Base-by-base conservation (phyloP, 1,140 invertebrate species). In the Procambarus clarkii region DNA sequence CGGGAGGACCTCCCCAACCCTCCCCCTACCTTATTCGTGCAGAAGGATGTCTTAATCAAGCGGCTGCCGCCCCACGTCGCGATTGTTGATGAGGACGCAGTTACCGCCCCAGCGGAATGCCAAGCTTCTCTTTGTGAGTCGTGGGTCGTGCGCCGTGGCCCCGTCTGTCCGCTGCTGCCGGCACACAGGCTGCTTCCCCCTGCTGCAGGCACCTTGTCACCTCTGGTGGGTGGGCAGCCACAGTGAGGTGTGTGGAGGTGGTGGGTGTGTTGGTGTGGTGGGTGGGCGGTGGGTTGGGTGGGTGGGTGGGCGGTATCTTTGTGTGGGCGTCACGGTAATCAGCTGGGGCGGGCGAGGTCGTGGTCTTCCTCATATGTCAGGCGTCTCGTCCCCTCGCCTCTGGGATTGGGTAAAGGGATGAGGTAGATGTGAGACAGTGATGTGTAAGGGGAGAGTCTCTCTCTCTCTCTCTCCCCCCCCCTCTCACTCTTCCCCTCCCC, bases 1-100 rank as follows among this genome's bases (percentile, higher is more conserved):
- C 8, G 8, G 50, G 13, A 54, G 50, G 50, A 54, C 11, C 4
- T 4, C 4, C 60, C 24, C 64, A 3, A 13, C 79, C 18, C 24
- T 8, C 18, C 46, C 2, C 50, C 80, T 60, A 8, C 80, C 80
- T 60, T 82, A 60, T 82, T 54, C n/a, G 80, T 82, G 11, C 48
- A 11, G 34, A 58, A 60, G 34, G 80, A 82, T 82, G 80, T 82
- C 80, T 82, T 82, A 54, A 82, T 82, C 80, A 82, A 60, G 80
- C 80, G 50, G 34, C 80, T n/a, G 21, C n/a, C 58, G 48, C 54
- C 80, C 50, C 80, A 60, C 50, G 80, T 82, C 50, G 50, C 34
- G 80, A 82, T 60, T 80, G 79, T 80, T 80, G 79, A 80, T 60
- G 54, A 82, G 80, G 80, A 34, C 50, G 5, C 78, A 80, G 50